These are phyloP conservation scores for Ictidomys tridecemlineatus DNA, from an alignment of 2,113 vertebrate genomes.

Conservation along the genomic window DNA sequence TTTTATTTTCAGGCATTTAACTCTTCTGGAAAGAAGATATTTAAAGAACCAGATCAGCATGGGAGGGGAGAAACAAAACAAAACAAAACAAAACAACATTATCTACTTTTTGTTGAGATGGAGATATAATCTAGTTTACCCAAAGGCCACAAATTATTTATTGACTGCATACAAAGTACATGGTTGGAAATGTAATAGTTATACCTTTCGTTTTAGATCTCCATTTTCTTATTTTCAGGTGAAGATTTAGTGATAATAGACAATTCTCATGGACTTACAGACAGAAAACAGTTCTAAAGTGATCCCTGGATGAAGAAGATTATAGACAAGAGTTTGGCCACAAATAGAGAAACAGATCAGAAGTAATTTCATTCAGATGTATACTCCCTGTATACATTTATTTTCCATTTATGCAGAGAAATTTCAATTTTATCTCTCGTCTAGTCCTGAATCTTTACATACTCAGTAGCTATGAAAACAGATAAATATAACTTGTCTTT, in stretches of 20 bases:
- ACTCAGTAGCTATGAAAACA: background rate
- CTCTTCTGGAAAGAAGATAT: background rate
- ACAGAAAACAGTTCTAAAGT: background rate
- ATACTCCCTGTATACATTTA: background rate
- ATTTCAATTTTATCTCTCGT: background rate
- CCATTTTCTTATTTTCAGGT: background rate
- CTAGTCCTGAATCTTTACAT: background rate
- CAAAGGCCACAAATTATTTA: background rate
- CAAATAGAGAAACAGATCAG: background rate
- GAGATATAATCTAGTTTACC: background rate
- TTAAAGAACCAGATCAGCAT: background rate
- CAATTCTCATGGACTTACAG: background rate
- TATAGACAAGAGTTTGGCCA: background rate
- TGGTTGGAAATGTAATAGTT: background rate
- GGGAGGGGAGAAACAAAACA: background rate
- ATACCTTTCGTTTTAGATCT: background rate
- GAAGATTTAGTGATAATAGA: background rate
- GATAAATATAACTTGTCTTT: background rate
- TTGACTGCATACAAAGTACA: background rate
- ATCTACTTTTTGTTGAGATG: background rate
- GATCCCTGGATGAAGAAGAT: background rate
- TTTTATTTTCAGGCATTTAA: conserved; percentile 23
- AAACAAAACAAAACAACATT: background rate
- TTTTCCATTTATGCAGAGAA: conserved; percentile 1
- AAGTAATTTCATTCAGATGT: background rate